Evolutionary conservation across 2,113 vertebrate species (phyloP).

Genomic region (Oenanthe oenanthe): DNA sequence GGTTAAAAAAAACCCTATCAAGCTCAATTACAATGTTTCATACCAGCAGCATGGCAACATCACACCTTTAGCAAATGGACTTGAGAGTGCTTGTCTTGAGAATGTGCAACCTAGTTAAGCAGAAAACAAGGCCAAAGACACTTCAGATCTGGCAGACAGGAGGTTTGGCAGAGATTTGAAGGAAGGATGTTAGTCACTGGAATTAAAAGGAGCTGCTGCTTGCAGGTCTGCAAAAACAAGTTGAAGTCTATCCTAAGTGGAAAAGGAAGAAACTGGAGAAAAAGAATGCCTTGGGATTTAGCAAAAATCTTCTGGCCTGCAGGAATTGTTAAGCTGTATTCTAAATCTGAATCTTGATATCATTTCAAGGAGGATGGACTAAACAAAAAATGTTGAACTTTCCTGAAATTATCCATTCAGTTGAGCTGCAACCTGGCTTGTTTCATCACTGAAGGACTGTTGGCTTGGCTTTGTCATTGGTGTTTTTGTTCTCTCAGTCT

Average conservation of each 20-base stretch:
- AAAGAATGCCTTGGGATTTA: not conserved
- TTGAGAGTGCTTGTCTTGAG: not conserved
- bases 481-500: not conserved
- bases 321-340: not conserved
- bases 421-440: not conserved
- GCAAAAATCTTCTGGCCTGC: not conserved
- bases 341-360: not conserved
- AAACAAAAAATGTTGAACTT: not conserved
- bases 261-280: constrained; percentile 10
- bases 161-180: constrained; percentile 16
- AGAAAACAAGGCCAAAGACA: not conserved
- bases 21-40: not conserved
- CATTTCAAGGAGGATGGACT: not conserved
- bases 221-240: constrained; percentile 27
- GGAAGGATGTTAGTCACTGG: constrained; percentile 37
- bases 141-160: not conserved
- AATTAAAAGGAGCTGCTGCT: not conserved
- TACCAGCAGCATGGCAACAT: not conserved
- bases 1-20: not conserved
- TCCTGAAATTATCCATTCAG: not conserved
- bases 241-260: not conserved
- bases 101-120: not conserved
- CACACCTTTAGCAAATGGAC: not conserved
- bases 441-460: not conserved
- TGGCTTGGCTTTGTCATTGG: not conserved